Evolutionary conservation across 2,113 vertebrate genomes (phyloP), one percentile per base, ranked within the genome.

Genomic region (Nibea coibor): DNA sequence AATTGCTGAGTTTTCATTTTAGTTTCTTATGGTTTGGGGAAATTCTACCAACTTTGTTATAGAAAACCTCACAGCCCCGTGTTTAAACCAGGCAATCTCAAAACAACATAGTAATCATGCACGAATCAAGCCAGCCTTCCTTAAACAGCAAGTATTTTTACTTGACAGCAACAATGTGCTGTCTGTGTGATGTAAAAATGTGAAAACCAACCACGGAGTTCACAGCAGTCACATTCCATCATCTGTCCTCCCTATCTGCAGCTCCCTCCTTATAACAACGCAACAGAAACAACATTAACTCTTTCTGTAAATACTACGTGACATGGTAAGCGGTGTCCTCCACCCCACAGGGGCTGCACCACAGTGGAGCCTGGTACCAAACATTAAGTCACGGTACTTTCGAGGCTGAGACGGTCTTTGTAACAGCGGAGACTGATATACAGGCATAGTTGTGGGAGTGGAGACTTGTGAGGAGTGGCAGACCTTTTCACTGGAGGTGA

Each of bases 401-500:
- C 3, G 15, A 78, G 78, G 83, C 87, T 71, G 79, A 89, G 85
- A 74, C 88, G 50, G 80, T 77, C 85, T 84, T 82, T 91, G 87
- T 86, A 59, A 91, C 80, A 63, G 67, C 58, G 56, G 64, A 84
- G 81, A 69, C 80, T 87, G 90, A 91, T 89, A 88, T 89, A 87
- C 77, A 91, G 83, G 82, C 81, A 56, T 78, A 82, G 87, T 42
- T 78, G 90, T 83, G 87, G 85, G 87, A 85, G 86, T 72, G 78
- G 81, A 83, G 81, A 58, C 81, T 59, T 61, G 81, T 82, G 56
- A 78, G 84, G 85, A 89, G 76, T 35, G 82, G 81, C 82, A 81
- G 90, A 87, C 86, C 93, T 94, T 94, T 94, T 94, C 80, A 90
- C 65, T 72, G 86, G 63, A 85, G 72, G 89, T 92, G 92, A 94